Evolutionary conservation across 1,140 invertebrate genomes (phyloP).

Genomic region (Mesaphorura yosii): DNA sequence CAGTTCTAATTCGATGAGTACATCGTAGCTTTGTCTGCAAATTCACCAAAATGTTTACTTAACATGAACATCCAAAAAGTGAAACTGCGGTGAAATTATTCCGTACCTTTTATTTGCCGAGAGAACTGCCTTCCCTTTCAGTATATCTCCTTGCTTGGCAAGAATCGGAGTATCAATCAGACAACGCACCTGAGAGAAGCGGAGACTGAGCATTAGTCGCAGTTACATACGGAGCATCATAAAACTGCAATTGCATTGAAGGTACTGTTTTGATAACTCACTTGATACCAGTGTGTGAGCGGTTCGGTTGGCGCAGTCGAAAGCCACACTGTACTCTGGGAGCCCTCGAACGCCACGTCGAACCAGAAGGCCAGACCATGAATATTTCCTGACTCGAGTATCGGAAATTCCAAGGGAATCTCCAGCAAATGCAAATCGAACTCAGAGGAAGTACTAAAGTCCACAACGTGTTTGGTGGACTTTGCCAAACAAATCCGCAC

Average conservation of each 20-base stretch:
- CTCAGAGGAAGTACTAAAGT: conserved; percentile 87
- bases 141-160: conserved; percentile 82
- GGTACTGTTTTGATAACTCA: conserved; percentile 3
- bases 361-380: conserved; percentile 99
- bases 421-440: conserved; percentile 89
- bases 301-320: conserved; percentile 97
- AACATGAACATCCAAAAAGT: not conserved
- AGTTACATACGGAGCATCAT: too few species aligned
- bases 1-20: conserved; percentile 86
- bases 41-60: conserved; percentile 4
- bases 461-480: conserved; percentile 85
- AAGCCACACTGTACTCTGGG: conserved; percentile 81
- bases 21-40: conserved; percentile 89
- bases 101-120: conserved; percentile 77
- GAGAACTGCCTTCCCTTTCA: conserved; percentile 77
- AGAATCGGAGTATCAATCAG: conserved; percentile 86
- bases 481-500: conserved; percentile 94
- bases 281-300: conserved; percentile 99
- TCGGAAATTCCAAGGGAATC: conserved; percentile 87
- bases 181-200: conserved; percentile 63
- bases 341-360: conserved; percentile 95
- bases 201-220: too few species aligned
- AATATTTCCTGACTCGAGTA: conserved; percentile 84
- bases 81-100: not conserved
- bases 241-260: too few species aligned